phyloP scores from a whole-genome alignment of 2,113 vertebrate genomes.

The Rhizomys pruinosus region DNA sequence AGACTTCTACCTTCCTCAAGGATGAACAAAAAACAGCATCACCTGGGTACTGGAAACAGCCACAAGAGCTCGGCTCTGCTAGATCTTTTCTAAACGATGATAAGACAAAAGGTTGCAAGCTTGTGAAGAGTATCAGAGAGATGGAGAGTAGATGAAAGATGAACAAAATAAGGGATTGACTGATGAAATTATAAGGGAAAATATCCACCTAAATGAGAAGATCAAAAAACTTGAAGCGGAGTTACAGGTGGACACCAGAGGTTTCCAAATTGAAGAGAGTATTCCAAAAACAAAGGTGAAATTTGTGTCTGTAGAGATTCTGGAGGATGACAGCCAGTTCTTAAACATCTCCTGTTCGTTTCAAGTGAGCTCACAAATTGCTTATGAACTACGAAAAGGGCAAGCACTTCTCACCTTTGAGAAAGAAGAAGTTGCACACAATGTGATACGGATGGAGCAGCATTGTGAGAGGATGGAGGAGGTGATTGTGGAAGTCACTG shows the following conservation, averaged over 20 bases:
- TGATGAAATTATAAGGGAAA: conserved; percentile 57
- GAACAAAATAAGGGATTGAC: conserved; percentile 85
- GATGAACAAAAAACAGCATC: too few relatives aligned
- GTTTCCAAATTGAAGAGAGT: conserved; percentile 84
- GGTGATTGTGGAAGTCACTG: conserved; percentile 81
- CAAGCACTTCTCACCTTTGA: conserved; percentile 95
- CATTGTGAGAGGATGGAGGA: conserved; percentile 86
- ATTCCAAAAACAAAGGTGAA: conserved; percentile 87
- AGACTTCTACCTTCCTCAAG: too few relatives aligned
- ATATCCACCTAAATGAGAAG: conserved; percentile 76
- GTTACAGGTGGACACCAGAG: conserved; percentile 61
- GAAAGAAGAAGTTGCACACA: conserved; percentile 91
- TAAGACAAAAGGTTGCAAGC: too few relatives aligned
- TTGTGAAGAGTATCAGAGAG: too few relatives aligned
- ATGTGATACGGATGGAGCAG: conserved; percentile 83
- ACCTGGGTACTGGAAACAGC: too few relatives aligned
- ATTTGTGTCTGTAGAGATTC: conserved; percentile 76
- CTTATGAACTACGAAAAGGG: conserved; percentile 85
- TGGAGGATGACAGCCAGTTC: not conserved
- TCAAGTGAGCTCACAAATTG: conserved; percentile 83
- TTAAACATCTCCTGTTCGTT: conserved; percentile 84
- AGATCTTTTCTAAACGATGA: too few relatives aligned
- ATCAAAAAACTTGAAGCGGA: conserved; percentile 78
- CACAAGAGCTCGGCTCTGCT: too few relatives aligned
- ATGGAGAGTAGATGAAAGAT: too few relatives aligned